These are phyloP conservation scores for Hippocampus guttulatus DNA, from an alignment of 2,113 vertebrate species.

Conservation along the genomic window DNA sequence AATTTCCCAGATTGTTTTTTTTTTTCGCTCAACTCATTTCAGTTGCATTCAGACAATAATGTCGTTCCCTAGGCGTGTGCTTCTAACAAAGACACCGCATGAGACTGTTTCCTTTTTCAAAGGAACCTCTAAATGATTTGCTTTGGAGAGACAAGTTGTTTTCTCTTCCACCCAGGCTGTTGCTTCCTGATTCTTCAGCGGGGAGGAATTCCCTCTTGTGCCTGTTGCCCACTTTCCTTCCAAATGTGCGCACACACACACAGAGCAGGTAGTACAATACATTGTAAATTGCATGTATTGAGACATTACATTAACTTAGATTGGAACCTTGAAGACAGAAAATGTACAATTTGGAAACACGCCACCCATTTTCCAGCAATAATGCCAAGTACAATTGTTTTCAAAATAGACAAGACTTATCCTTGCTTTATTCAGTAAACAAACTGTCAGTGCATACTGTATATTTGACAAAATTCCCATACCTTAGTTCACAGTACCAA, in stretches of 20 bases:
- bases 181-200: conserved; percentile 56
- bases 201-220: conserved; percentile 63
- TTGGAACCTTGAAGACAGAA: too few relatives aligned
- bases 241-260: conserved; percentile 8
- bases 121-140: conserved; percentile 44
- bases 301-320: too few relatives aligned
- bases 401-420: too few relatives aligned
- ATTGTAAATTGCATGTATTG: too few relatives aligned
- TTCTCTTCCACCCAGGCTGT: conserved; percentile 55
- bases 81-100: conserved; percentile 23
- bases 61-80: conserved; percentile 19
- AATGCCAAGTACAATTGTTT: too few relatives aligned
- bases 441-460: too few relatives aligned
- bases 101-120: conserved; percentile 41
- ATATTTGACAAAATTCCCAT: too few relatives aligned
- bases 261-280: neutral
- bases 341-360: too few relatives aligned
- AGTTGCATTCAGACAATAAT: conserved; percentile 30
- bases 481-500: too few relatives aligned
- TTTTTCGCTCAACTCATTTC: conserved; percentile 15
- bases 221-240: conserved; percentile 44
- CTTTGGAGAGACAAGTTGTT: conserved; percentile 57
- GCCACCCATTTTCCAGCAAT: too few relatives aligned
- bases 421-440: too few relatives aligned
- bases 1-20: neutral